Base-by-base conservation (phyloP, 2,113 vertebrate species). In the Forbesichthys agassizii region DNA sequence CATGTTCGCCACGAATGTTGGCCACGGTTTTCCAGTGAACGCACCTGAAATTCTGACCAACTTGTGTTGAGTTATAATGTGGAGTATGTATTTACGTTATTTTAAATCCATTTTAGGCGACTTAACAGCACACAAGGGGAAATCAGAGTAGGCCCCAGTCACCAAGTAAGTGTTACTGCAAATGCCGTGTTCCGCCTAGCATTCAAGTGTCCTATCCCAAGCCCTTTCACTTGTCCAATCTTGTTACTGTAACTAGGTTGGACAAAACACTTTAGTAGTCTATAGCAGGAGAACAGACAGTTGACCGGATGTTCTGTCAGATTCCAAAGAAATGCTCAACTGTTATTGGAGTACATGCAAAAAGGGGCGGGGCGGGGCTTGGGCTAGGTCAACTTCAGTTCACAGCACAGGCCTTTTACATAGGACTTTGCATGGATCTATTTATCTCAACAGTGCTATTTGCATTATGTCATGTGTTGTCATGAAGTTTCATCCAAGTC, bases 91-190 rank as follows among this genome's bases (percentile, higher is more conserved):
- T 52, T 12, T 74, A 68, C 66, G 42, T 64, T 84, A 1, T 82
- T 59, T 83, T 74, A 86, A 68, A 89, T 58, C 85, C 76, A 72
- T 68, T 84, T 72, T 90, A 99, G 98, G 94, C 95, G 98, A 92
- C 90, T 99, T 72, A 99, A 99, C 94, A 99, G 98, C 86, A 99
- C 98, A 75, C 98, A 99, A 71, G 97, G 98, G 65, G 97, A 99
- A 85, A 99, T 99, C 90, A 94, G 98, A 83, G 98, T 99, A 70
- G 98, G 98, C 71, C 97, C 98, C 66, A 99, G 97, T 86, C 98
- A 99, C 82, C 97, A 99, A 94, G 98, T 99, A 93, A 94, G 88
- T 86, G 52, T 59, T 53, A 16, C 12, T 16, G 20, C 33, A 12
- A 52, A 9, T 14, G 49, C 49, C 10, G 5, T 3, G 9, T 52